phyloP scores from a whole-genome alignment of 1,140 invertebrate species.

The Piezodorus guildinii region DNA sequence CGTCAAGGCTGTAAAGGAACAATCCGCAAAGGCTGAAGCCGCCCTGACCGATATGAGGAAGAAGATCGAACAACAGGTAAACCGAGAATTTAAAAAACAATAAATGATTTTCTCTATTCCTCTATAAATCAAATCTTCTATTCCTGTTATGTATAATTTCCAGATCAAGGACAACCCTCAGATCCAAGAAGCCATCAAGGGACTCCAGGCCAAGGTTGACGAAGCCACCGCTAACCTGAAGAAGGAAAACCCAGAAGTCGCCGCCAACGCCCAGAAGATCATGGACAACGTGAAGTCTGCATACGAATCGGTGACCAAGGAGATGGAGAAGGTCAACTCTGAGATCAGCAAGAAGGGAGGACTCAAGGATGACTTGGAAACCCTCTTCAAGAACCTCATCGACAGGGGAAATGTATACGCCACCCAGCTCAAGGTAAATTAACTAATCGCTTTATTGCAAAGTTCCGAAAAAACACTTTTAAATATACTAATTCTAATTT shows the following conservation, averaged over 20 bases:
- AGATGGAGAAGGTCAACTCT: constrained; percentile 14
- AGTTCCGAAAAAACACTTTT: no score
- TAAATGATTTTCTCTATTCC: not conserved
- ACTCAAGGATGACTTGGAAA: constrained; percentile 15
- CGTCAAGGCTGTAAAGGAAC: constrained; percentile 10
- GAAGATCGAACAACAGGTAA: constrained; percentile 18
- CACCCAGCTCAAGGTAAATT: constrained; percentile 14
- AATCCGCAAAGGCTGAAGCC: not conserved
- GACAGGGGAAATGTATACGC: constrained; percentile 12
- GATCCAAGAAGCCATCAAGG: not conserved
- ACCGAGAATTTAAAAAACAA: no score
- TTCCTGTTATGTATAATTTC: no score
- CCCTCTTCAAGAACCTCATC: constrained; percentile 17
- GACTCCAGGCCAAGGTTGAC: constrained; percentile 13
- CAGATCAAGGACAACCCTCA: constrained; percentile 19
- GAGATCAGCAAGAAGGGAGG: constrained; percentile 23
- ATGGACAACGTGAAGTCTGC: constrained; percentile 3
- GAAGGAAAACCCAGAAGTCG: constrained; percentile 20
- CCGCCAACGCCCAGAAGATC: constrained; percentile 19
- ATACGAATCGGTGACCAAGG: constrained; percentile 8
- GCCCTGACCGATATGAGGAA: constrained; percentile 3
- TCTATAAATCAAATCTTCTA: not conserved
- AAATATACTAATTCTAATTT: no score
- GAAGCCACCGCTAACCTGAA: constrained; percentile 16
- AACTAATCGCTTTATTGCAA: no score